These are phyloP conservation scores for Sinelater perroti DNA, from an alignment of 2,888 invertebrate species.

Conservation along the genomic window DNA sequence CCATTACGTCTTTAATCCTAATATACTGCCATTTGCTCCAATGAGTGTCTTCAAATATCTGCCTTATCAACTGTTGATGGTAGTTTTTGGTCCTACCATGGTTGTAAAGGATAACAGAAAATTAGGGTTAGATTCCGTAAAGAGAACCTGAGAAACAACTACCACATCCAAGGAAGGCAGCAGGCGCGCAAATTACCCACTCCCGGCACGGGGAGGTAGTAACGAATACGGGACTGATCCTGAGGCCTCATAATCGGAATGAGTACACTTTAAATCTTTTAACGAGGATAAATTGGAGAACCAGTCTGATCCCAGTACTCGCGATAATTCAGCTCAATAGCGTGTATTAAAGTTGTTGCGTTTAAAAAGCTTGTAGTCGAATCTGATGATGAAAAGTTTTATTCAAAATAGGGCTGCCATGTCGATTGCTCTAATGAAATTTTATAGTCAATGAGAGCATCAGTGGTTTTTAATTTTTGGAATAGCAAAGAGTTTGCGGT, in stretches of 20 bases:
- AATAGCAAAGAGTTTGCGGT: constrained; percentile 86
- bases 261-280: constrained; percentile 54
- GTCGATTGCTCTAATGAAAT: constrained; percentile 75
- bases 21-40: too few species aligned
- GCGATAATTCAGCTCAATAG: constrained; percentile 76
- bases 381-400: constrained; percentile 75
- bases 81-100: constrained; percentile 73
- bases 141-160: constrained; percentile 76
- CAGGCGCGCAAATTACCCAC: constrained; percentile 75
- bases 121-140: constrained; percentile 79
- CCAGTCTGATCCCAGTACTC: constrained; percentile 77
- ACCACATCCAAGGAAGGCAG: constrained; percentile 78
- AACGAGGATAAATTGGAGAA: constrained; percentile 68
- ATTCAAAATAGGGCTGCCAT: constrained; percentile 98
- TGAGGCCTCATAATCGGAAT: constrained; percentile 68
- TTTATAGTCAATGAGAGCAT: constrained; percentile 59
- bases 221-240: constrained; percentile 70
- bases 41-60: constrained; percentile 75
- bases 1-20: too few species aligned
- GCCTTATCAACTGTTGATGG: constrained; percentile 75
- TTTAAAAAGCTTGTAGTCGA: constrained; percentile 60
- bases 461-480: constrained; percentile 80
- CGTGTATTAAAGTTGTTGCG: constrained; percentile 77
- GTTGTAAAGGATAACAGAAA: constrained; percentile 76
- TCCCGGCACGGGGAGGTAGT: constrained; percentile 70